A percentile compares a stretch with the other conserved stretches of the same genome.
These are phyloP conservation scores for Geopemphigus sp. DNA, from an alignment of 1,140 invertebrate species.

Conservation along the genomic window DNA sequence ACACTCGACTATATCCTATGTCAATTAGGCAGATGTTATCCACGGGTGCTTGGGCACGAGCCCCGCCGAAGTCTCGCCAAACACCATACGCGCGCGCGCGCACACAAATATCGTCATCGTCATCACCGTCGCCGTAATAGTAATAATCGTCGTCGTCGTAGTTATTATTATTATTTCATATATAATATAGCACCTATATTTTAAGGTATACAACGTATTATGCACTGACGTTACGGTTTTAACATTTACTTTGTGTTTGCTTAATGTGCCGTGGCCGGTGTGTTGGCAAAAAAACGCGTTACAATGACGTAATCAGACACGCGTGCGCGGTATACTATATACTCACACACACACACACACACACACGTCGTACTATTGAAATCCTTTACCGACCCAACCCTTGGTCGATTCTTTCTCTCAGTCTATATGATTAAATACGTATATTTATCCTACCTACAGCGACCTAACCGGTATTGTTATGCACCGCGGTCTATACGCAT, in stretches of 20 bases:
- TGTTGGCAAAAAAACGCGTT: slow-evolving; percentile 18
- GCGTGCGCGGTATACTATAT: background rate
- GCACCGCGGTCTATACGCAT: background rate
- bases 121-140: background rate
- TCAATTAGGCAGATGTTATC: slow-evolving; percentile 49
- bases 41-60: slow-evolving; percentile 45
- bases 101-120: background rate
- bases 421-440: no score
- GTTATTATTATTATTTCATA: background rate
- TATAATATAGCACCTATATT: slow-evolving; percentile 1
- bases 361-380: background rate
- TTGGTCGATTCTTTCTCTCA: background rate
- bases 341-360: no score
- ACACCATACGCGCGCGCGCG: background rate
- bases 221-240: slow-evolving; percentile 20
- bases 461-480: no score
- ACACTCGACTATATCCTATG: slow-evolving; percentile 27
- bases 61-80: slow-evolving; percentile 9
- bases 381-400: background rate
- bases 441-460: no score
- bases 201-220: background rate
- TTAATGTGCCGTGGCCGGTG: slow-evolving; percentile 36
- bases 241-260: slow-evolving; percentile 46
- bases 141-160: background rate
- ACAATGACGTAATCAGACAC: slow-evolving; percentile 38